A percentile compares a stretch with the other conserved stretches of the same genome.
Evolutionary conservation across 2,888 invertebrate genomes (phyloP).

Genomic region (Seladonia tumulorum): DNA sequence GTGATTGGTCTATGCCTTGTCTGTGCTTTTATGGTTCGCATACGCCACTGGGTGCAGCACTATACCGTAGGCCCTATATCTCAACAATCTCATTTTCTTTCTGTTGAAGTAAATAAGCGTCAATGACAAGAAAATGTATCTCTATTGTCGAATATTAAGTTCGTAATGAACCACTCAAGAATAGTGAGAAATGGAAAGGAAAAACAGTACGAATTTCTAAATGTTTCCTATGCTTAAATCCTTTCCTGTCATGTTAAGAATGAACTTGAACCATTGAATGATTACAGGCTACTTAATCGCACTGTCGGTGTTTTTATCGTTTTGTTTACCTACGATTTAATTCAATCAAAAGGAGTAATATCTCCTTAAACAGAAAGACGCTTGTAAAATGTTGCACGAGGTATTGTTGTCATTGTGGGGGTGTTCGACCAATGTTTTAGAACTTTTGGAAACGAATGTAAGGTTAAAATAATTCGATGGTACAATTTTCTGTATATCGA

Average conservation of each 20-base stretch:
- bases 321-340: constrained; percentile 22
- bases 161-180: constrained; percentile 18
- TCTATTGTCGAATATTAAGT: background rate
- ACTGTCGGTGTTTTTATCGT: background rate
- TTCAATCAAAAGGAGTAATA: background rate
- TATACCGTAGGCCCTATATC: too few relatives aligned
- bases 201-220: constrained; percentile 20
- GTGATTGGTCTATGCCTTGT: too few relatives aligned
- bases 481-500: background rate
- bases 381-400: constrained; percentile 88
- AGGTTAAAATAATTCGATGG: constrained; percentile 45
- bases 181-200: constrained; percentile 24
- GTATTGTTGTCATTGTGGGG: constrained; percentile 88
- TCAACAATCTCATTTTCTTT: background rate
- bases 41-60: too few relatives aligned
- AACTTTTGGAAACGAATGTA: constrained; percentile 80
- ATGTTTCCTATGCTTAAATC: background rate
- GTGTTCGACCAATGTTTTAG: constrained; percentile 83
- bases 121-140: background rate
- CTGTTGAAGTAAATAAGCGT: background rate
- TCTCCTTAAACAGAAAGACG: background rate
- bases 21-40: too few relatives aligned
- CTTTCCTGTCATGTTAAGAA: constrained; percentile 1
- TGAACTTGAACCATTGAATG: background rate
- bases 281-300: constrained; percentile 28